Evolutionary conservation across 2,113 vertebrate genomes (phyloP).

Genomic region (Nothoprocta perdicaria): DNA sequence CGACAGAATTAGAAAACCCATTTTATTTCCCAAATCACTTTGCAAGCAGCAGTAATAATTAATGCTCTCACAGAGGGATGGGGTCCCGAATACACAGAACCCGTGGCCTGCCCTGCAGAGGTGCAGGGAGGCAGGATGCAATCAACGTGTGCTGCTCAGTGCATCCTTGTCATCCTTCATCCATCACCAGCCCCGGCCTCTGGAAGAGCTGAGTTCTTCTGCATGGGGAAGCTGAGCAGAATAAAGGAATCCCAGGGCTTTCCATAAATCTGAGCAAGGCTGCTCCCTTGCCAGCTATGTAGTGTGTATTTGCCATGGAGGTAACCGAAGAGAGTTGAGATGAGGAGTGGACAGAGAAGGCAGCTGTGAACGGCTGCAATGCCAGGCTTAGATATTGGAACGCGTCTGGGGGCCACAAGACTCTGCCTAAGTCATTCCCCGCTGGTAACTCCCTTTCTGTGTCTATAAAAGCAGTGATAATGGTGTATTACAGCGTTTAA

Average conservation of each 20-base stretch:
- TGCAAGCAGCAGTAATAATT: conserved; percentile 17
- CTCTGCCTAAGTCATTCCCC: not conserved
- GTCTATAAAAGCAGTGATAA: not conserved
- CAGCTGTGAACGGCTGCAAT: not conserved
- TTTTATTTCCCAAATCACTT: not conserved
- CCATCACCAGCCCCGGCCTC: not conserved
- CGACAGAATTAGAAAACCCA: conserved; percentile 9
- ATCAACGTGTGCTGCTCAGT: not conserved
- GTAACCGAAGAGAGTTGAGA: not conserved
- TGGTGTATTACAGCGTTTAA: rapidly evolving
- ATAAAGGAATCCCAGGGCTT: not conserved
- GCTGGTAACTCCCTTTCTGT: not conserved
- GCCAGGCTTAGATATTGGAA: not conserved
- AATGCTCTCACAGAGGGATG: not conserved
- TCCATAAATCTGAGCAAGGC: not conserved
- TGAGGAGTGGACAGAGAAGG: not conserved
- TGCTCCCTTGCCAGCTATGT: not conserved
- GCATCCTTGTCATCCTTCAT: not conserved
- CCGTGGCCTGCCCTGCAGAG: not conserved
- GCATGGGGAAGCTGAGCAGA: not conserved
- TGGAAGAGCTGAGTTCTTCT: not conserved
- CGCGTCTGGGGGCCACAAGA: not conserved
- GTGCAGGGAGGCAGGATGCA: not conserved
- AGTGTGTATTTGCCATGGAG: not conserved
- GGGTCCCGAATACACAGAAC: rapidly evolving